Base-by-base conservation (phyloP, 2,888 invertebrate genomes). In the Cheilosia impressa region DNA sequence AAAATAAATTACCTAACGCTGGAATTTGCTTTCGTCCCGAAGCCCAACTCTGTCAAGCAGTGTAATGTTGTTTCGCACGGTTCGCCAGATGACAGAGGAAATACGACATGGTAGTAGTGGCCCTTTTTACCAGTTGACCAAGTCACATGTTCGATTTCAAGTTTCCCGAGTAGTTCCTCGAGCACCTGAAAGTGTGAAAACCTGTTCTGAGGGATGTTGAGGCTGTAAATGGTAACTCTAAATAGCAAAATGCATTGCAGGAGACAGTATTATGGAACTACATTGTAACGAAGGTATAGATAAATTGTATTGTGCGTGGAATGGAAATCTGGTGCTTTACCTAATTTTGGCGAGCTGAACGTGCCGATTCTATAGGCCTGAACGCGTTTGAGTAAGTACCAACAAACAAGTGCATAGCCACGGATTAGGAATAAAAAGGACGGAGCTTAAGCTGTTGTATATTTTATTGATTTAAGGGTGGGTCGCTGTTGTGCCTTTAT, bases 41-140 rank as follows among this genome's bases (percentile, higher is more conserved):
- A 95, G 41, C 96, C 95, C 88, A 96, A 93, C 90, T 96, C 94
- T 1, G 96, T 95, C 80, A 96, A 93, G 89, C 95, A 96, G 89
- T 96, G 96, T 72, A 96, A 92, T 91, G 95, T 95, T 80, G 95
- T 96, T 91, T 96, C 96, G 89, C 96, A 96, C 71, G 94, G 93
- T 88, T 95, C 95, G 45, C 96, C 96, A 38, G 95, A 94, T 79
- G 94, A 93, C 88, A 95, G 92, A 9, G 96, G 96, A 90, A 96
- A 96, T 73, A 95, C 93, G 71, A 95, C 95, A 91, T 96, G 95
- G 90, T 94, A 94, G 90, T 95, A 95, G 91, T 94, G 94, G 31
- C 95, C 94, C 57, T 93, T 93, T 90, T 94, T 95, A 90, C 96
- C 95, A 77, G 94, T 93, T 88, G 94, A 93, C 96, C 96, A 96